Base-by-base conservation (phyloP, 2,888 invertebrate genomes). In the Lydus trimaculatus region DNA sequence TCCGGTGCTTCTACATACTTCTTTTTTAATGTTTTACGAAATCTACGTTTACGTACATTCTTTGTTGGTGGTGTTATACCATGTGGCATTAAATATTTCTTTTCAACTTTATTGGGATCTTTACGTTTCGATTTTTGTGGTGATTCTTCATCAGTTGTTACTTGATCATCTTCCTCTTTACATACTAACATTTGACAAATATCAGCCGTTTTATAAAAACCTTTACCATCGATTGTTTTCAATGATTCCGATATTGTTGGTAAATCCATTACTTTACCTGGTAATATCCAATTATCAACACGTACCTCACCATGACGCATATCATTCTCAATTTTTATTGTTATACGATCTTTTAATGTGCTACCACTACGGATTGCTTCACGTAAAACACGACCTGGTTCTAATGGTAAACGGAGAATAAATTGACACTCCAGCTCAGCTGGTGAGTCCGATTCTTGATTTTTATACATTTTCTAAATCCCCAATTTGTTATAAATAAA, bases 1-100 rank as follows among this genome's bases (percentile, higher is more conserved):
- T 99, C 98, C 0, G 98, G 98, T 28, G 97, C 96, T 85, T 98
- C 98, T 0, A 96, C 95, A 85, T 94, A 96, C 85, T 99, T 99
- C 84, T 99, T 99, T 83, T 96, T 96, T 31, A 98, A 84, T 0
- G 97, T 98, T 87, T 98, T 98, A 39, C 98, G 89, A 81, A 98
- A 98, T 67, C 98, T 89, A 65, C 97, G 89, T 76, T 94, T 94
- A 11, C 98, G 89, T 0, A 97, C 95, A 86, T 99, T 99, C 84
- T 99, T 99, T 67, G 97, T 88, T 0, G 99, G 98, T 0, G 98
- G 97, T 3, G 98, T 97, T 59, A 99, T 87, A 39, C 99, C 99
- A 85, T 99, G 99, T 0, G 97, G 97, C 90, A 91, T 97, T 2
- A 97, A 87, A 85, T 93, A 98, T 82, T 97, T 97, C 81, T 97